phyloP scores from a whole-genome alignment of 2,797 vertebrate species.

The Pipistrellus nathusii region DNA sequence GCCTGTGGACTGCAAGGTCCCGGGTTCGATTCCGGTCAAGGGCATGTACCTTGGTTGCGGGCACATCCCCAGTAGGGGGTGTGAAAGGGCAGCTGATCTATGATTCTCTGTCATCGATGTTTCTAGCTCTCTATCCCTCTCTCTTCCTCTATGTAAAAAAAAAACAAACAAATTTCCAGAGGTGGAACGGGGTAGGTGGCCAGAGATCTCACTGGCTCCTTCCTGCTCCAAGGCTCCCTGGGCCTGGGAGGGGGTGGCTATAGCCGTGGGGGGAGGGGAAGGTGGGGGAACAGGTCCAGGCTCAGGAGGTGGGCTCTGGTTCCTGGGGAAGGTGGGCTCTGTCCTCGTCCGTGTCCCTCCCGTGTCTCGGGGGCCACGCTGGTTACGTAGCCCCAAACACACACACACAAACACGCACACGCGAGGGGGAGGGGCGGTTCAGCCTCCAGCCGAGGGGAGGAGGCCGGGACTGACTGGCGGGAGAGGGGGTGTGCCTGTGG shows the following conservation, averaged over 20 bases:
- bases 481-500: neutral
- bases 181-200: neutral
- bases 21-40: no score
- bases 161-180: neutral
- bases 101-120: no score
- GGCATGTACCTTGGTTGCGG: no score
- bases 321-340: neutral
- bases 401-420: neutral
- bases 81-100: no score
- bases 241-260: neutral
- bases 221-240: neutral
- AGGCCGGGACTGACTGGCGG: no score
- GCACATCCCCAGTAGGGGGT: no score
- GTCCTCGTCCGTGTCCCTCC: neutral
- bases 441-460: neutral
- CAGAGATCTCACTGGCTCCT: neutral
- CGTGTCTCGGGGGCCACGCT: neutral
- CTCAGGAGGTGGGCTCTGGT: neutral
- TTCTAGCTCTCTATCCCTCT: no score
- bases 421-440: no score
- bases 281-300: neutral
- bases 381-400: neutral
- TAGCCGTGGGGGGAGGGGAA: neutral
- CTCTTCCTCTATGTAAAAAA: no score
- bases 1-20: no score